Conservation (phyloP, 2,113 vertebrate genomes). For the cat (Felis catus) region F.catus_Fca126_mat1.0 CM031423.1:45193001-45193500, state of each 20-base stretch:
- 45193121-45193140: neutral
- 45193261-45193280: neutral
- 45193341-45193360: neutral
- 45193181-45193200: neutral
- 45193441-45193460: neutral
- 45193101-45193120: neutral
- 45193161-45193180: neutral
- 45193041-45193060: neutral
- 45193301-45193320: neutral
- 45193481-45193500: neutral
- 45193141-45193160: slow-evolving; percentile 1
- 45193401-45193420: neutral
- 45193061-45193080: neutral
- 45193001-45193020: neutral
- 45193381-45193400: neutral
- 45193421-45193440: neutral
- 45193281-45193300: neutral
- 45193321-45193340: neutral
- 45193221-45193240: neutral
- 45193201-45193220: neutral
- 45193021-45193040: neutral
- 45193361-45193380: neutral
- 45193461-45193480: neutral
- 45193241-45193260: slow-evolving; percentile 28
- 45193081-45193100: neutral